phyloP scores from a whole-genome alignment of 2,797 vertebrate species.

The Pygocentrus nattereri region DNA sequence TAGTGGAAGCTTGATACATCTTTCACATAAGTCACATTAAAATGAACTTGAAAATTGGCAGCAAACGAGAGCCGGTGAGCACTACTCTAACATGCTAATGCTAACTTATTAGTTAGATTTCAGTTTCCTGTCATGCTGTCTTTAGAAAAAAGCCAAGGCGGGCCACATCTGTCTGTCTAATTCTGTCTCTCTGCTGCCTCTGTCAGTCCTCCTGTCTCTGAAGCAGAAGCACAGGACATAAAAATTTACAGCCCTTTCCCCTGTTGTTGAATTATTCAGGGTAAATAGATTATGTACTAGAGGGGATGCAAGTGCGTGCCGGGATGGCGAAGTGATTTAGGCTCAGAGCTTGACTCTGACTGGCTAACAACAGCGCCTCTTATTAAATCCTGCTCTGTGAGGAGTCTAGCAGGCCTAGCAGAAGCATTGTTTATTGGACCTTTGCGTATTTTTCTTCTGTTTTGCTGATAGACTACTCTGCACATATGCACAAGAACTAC shows the following conservation, averaged over 20 bases:
- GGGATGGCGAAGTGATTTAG: constrained; percentile 13
- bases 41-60: no score
- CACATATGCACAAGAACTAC: not conserved
- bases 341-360: not conserved
- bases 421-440: constrained; percentile 33
- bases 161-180: not conserved
- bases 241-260: constrained; percentile 24
- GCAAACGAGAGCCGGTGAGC: no score
- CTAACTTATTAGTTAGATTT: no score
- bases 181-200: not conserved
- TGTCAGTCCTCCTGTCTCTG: constrained; percentile 6
- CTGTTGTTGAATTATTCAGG: constrained; percentile 41
- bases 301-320: constrained; percentile 8
- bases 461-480: constrained; percentile 17
- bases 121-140: no score
- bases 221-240: constrained; percentile 9
- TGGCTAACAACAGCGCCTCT: constrained; percentile 4
- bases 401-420: not conserved
- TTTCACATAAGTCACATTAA: no score
- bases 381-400: constrained; percentile 30
- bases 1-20: no score
- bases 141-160: not conserved
- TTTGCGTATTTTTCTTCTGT: constrained; percentile 31
- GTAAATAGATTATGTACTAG: constrained; percentile 38
- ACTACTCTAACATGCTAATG: no score